phyloP scores from a whole-genome alignment of 1,140 invertebrate species.

The Adoxophyes honmai region DNA sequence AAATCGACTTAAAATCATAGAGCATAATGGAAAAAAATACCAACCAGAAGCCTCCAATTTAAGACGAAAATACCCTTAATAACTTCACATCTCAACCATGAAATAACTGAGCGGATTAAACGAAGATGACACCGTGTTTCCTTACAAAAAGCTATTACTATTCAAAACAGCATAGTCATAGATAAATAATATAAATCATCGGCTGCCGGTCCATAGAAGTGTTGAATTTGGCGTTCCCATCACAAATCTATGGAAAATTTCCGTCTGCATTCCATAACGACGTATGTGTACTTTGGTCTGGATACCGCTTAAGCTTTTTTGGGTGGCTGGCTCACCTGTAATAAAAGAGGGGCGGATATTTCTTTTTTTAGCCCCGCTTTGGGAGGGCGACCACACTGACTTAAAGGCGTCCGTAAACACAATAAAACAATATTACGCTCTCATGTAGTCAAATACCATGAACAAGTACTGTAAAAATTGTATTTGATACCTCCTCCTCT shows the following conservation, averaged over 20 bases:
- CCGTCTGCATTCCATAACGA: background rate
- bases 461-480: constrained; percentile 57
- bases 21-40: no score
- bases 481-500: constrained; percentile 41
- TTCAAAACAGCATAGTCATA: constrained; percentile 47
- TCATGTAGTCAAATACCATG: constrained; percentile 67
- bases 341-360: constrained; percentile 44
- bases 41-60: background rate
- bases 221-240: constrained; percentile 60
- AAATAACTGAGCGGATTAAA: constrained; percentile 28
- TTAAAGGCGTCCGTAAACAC: constrained; percentile 57
- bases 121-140: constrained; percentile 54
- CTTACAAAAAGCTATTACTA: constrained; percentile 23
- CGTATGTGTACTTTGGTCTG: no score
- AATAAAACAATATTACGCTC: constrained; percentile 72
- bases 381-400: constrained; percentile 66
- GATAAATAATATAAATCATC: constrained; percentile 68
- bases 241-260: constrained; percentile 42
- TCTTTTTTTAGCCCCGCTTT: constrained; percentile 48
- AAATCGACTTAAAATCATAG: no score
- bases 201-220: constrained; percentile 37
- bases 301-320: background rate
- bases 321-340: background rate
- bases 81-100: constrained; percentile 14
- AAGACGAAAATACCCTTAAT: constrained; percentile 5